Evolutionary conservation across 2,113 vertebrate species (phyloP).

Genomic region (Eira barbara): DNA sequence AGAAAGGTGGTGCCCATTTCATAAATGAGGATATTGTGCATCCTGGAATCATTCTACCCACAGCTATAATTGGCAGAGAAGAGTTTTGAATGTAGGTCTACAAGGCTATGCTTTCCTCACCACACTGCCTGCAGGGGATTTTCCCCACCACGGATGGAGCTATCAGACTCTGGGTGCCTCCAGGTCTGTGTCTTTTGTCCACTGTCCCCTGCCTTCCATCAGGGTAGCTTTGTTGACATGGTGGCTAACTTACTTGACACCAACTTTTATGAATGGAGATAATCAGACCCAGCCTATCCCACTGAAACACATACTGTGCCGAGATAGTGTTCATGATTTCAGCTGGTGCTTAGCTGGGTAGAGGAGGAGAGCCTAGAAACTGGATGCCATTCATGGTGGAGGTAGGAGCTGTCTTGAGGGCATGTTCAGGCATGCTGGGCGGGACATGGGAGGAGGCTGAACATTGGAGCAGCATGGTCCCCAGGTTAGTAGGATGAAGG

Average conservation of each 20-base stretch:
- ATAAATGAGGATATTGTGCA: background rate
- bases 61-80: background rate
- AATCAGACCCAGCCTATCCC: background rate
- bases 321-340: background rate
- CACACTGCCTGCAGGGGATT: background rate
- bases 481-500: background rate
- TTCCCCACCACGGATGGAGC: background rate
- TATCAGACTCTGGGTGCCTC: background rate
- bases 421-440: background rate
- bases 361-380: background rate
- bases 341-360: background rate
- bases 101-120: rapidly evolving
- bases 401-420: background rate
- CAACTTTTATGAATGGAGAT: background rate
- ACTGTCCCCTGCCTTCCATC: background rate
- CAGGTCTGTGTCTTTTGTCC: background rate
- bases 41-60: background rate
- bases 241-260: background rate
- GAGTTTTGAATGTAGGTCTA: background rate
- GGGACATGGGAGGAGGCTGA: background rate
- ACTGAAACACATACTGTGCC: background rate
- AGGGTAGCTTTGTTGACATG: background rate
- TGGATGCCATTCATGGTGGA: rapidly evolving
- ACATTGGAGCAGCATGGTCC: background rate
- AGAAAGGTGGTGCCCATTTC: background rate